Base-by-base conservation (phyloP, 2,797 vertebrate species). In the Malacoctenus gilli region DNA sequence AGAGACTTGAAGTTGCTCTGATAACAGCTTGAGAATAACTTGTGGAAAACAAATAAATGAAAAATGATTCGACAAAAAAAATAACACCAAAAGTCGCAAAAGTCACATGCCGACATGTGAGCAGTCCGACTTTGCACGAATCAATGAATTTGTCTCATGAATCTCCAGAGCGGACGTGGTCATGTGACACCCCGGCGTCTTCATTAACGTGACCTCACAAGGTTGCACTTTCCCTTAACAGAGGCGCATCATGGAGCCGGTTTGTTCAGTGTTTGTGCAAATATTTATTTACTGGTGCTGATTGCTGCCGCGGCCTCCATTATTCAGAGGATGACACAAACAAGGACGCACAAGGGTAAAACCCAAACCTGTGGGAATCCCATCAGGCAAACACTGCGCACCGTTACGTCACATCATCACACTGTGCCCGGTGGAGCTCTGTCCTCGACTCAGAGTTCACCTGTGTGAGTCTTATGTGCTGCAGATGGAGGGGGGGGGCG, bases 251-350 rank as follows among this genome's bases (percentile, higher is more conserved):
- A 15, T 22, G 38, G 41, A 11, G 28, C 32, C 5, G 36, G 35
- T 7, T 8, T 37, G 7, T 16, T 15, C 14, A 12, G 21, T 51
- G 23, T 20, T 32, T 9, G 2, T 9, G 40, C 40, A 49, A 7
- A 25, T 56, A 46, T 62, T 60, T 41, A 54, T 46, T 61, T 22
- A 9, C 15, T 38, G 42, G 8, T 32, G 56, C 21, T 36, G 31
- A 32, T 52, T 23, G 23, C 48, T 28, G 42, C 50, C 14, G 14
- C 20, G 41, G 37, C 46, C 42, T 59, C 68, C 43, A 79, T 71
- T 66, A 65, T 72, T 47, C 21, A 48, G 30, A 39, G 10, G 48
- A 58, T 37, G 31, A 42, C 28, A 61, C 9, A 40, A 21, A 36
- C 35, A 20, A 41, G n/a, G 35, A 47, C 12, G 25, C 1, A 35